phyloP scores from a whole-genome alignment of 2,797 vertebrate genomes.

The Loriculus beryllinus region DNA sequence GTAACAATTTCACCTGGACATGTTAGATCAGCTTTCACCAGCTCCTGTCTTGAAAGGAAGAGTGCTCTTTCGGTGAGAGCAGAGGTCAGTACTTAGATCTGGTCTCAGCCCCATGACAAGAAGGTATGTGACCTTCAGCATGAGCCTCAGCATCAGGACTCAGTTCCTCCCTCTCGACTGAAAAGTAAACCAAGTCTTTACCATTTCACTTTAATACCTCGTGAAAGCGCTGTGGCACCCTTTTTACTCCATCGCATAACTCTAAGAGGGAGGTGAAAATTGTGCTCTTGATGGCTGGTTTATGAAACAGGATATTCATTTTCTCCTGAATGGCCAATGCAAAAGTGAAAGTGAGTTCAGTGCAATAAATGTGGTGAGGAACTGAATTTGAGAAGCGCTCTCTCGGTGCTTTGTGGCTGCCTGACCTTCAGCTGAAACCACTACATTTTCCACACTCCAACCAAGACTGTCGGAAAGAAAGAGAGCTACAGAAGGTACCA shows the following conservation, averaged over 20 bases:
- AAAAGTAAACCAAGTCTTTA: background rate
- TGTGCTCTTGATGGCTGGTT: background rate
- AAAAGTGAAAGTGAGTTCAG: slow-evolving; percentile 27
- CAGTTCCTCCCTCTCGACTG: background rate
- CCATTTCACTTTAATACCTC: background rate
- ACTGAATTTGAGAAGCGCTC: background rate
- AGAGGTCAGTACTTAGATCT: slow-evolving; percentile 39
- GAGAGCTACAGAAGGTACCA: background rate
- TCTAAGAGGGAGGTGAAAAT: background rate
- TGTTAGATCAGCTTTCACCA: slow-evolving; percentile 22
- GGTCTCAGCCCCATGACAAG: slow-evolving; percentile 28
- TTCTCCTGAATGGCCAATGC: background rate
- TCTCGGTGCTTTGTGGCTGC: slow-evolving; percentile 20
- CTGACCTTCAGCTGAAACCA: slow-evolving; percentile 54
- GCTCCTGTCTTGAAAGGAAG: slow-evolving; percentile 23
- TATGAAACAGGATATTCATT: background rate
- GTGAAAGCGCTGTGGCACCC: background rate
- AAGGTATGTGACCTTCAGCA: slow-evolving; percentile 43
- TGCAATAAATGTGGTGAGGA: slow-evolving; percentile 1
- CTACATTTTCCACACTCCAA: background rate
- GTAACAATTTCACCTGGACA: background rate
- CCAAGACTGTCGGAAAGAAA: background rate
- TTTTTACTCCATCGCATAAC: background rate
- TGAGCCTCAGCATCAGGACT: background rate
- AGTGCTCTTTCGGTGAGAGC: background rate